Conservation (phyloP, 2,888 invertebrate species). For the Netelia inedita region DNA sequence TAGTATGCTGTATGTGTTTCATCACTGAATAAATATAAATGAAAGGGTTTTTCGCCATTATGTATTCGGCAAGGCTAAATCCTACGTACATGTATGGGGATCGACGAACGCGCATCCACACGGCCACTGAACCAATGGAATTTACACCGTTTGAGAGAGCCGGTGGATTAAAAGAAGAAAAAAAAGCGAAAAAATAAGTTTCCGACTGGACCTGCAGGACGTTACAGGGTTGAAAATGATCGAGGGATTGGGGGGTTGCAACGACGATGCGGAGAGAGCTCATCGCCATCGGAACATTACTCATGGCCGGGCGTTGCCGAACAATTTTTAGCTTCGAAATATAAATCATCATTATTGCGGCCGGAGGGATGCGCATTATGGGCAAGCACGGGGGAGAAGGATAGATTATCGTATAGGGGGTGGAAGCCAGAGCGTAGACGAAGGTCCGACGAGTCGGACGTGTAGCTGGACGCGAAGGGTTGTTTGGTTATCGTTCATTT, state of each 20-base stretch:
- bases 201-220: slow-evolving; percentile 35
- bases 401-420: slow-evolving; percentile 51
- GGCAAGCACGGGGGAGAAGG: slow-evolving; percentile 55
- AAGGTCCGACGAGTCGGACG: slow-evolving; percentile 4
- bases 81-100: slow-evolving; percentile 71
- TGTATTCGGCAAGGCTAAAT: slow-evolving; percentile 47
- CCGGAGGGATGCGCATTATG: slow-evolving; percentile 84
- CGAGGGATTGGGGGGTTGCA: slow-evolving; percentile 52
- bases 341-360: slow-evolving; percentile 88
- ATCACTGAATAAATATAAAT: slow-evolving; percentile 69
- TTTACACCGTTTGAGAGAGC: slow-evolving; percentile 80
- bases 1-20: slow-evolving; percentile 35
- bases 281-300: slow-evolving; percentile 86
- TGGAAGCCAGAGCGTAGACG: neutral
- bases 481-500: too few species aligned
- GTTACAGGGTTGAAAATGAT: slow-evolving; percentile 28
- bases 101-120: slow-evolving; percentile 70
- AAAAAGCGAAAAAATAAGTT: slow-evolving; percentile 67
- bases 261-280: slow-evolving; percentile 69
- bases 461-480: too few species aligned
- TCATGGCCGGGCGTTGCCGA: slow-evolving; percentile 86
- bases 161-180: slow-evolving; percentile 76
- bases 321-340: slow-evolving; percentile 86
- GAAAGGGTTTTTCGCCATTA: slow-evolving; percentile 59
- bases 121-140: slow-evolving; percentile 79